Conservation (phyloP, 2,113 vertebrate species). For the Ailurus styani region DNA sequence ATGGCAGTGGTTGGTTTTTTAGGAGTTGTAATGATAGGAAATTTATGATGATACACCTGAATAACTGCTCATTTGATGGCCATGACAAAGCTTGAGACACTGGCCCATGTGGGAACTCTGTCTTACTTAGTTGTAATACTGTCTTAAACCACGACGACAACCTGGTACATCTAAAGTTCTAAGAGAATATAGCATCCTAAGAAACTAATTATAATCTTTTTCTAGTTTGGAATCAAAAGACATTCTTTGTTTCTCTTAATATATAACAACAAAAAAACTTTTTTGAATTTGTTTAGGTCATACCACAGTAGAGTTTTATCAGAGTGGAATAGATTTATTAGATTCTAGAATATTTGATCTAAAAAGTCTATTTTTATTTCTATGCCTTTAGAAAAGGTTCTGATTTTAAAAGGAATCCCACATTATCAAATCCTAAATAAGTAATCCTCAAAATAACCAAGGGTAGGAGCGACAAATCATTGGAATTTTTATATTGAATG, state of each 20-base stretch:
- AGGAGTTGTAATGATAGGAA: neutral
- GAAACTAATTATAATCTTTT: neutral
- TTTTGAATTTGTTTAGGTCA: neutral
- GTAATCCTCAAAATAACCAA: conserved; percentile 13
- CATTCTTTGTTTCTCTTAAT: conserved; percentile 1
- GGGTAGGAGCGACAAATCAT: neutral
- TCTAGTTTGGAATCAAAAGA: neutral
- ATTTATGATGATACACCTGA: neutral
- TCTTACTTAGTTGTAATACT: neutral
- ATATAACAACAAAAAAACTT: neutral
- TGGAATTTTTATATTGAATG: neutral
- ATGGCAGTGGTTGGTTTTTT: neutral
- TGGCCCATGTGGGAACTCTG: neutral
- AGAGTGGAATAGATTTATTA: neutral
- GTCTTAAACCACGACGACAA: neutral
- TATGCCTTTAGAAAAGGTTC: neutral
- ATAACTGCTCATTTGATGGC: neutral
- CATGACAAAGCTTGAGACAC: neutral
- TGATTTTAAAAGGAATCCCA: neutral
- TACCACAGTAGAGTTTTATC: neutral
- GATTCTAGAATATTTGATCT: neutral
- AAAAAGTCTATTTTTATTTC: neutral
- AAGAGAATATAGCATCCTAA: neutral
- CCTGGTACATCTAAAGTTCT: neutral
- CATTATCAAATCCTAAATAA: neutral